Evolutionary conservation across 1,140 invertebrate genomes (phyloP).

Genomic region (Aphelenchoides fujianensis): DNA sequence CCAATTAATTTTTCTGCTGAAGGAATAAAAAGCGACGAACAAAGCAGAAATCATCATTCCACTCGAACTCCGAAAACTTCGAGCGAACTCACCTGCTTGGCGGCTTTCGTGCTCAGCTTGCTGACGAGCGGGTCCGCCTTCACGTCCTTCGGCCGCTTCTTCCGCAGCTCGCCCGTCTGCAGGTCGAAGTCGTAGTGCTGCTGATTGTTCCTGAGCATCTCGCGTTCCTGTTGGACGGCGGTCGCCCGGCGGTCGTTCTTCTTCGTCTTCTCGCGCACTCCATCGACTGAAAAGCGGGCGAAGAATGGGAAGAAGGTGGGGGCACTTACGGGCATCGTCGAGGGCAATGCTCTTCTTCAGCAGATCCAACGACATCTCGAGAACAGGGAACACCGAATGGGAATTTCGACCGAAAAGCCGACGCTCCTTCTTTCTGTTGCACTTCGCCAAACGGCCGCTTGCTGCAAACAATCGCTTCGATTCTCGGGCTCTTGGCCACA

Average conservation of each 20-base stretch:
- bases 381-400: neutral
- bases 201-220: neutral
- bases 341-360: neutral
- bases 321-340: neutral
- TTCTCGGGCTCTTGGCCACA: too few species aligned
- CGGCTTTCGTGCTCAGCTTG: neutral
- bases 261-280: neutral
- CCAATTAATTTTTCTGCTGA: conserved; percentile 1
- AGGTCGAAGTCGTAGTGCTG: neutral
- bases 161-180: neutral
- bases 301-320: neutral
- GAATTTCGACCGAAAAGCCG: neutral
- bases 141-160: neutral
- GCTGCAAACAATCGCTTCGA: neutral
- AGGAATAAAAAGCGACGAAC: neutral
- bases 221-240: neutral
- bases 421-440: neutral
- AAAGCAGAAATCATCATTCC: too few species aligned
- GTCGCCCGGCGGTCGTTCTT: neutral
- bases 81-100: neutral
- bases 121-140: neutral
- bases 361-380: neutral
- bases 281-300: neutral
- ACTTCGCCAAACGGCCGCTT: neutral
- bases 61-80: too few species aligned